A percentile compares a stretch with the other conserved stretches of the same genome.
These are phyloP conservation scores for Suillia variegata DNA, from an alignment of 2,888 invertebrate species.

Conservation along the genomic window DNA sequence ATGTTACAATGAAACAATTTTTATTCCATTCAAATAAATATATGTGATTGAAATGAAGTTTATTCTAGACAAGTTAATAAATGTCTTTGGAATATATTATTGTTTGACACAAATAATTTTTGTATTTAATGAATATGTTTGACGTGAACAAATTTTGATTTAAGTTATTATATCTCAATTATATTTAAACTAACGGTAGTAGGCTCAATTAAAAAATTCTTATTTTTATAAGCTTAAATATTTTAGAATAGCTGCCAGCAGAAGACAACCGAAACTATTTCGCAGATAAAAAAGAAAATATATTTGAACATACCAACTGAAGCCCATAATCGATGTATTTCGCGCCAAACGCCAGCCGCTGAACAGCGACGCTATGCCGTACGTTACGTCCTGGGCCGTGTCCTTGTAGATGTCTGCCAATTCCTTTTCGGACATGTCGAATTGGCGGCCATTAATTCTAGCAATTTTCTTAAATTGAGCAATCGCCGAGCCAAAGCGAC, in stretches of 20 bases:
- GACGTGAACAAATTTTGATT: too few relatives aligned
- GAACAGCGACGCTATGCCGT: constrained; percentile 66
- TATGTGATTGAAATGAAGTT: too few relatives aligned
- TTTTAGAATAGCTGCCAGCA: background rate
- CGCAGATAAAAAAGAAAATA: background rate
- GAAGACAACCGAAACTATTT: background rate
- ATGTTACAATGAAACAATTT: too few relatives aligned
- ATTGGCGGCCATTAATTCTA: constrained; percentile 63
- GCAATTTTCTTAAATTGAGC: constrained; percentile 65
- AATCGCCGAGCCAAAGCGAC: constrained; percentile 62
- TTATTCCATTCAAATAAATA: too few relatives aligned
- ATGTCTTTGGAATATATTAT: too few relatives aligned
- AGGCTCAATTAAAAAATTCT: too few relatives aligned
- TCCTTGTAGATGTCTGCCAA: constrained; percentile 59
- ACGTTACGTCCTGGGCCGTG: constrained; percentile 58
- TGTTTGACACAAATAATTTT: too few relatives aligned
- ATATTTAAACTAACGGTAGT: too few relatives aligned
- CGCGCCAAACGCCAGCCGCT: constrained; percentile 64
- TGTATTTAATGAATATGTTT: too few relatives aligned
- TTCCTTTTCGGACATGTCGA: constrained; percentile 59
- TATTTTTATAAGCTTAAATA: too few relatives aligned
- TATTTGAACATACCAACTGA: constrained; percentile 64
- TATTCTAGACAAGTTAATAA: too few relatives aligned
- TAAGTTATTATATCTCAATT: too few relatives aligned
- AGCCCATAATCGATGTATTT: constrained; percentile 64